Base-by-base conservation (phyloP, 2,113 vertebrate genomes). In the Elanus axillaris region DNA sequence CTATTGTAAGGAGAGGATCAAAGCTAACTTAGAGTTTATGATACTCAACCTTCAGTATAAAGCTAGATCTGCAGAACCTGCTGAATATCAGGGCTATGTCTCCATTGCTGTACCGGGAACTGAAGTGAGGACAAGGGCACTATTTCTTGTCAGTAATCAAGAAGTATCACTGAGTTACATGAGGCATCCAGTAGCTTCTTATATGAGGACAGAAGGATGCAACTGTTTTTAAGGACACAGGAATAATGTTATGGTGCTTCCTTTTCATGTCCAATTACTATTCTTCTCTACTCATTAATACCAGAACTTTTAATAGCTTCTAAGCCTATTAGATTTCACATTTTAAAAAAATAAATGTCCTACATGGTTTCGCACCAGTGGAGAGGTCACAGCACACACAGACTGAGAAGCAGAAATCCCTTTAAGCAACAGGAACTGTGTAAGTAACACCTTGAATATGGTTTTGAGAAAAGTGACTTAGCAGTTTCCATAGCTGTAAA, bases 401-500 rank as follows among this genome's bases (percentile, higher is more conserved):
- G 77, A 56, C 87, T 62, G 34, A 78, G 88, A 74, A 87, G 75
- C 87, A 84, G 53, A 94, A 81, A 96, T 75, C 58, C 67, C 53
- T 42, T 91, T 83, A 75, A 93, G 93, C 72, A 94, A 40, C 63
- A 94, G 88, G 83, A 80, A 86, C 56, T 81, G n/a, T 88, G 77
- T 71, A 89, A 94, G 82, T 96, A 96, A 95, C 77, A 80, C 87
- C 68, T 96, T 29, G 25, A 85, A 86, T 60, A 58, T 3, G 42
- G 42, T 48, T 87, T 83, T 95, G 90, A 95, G 89, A 79, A 94
- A 94, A 94, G 52, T 90, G 93, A 93, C 86, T 91, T 94, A 88
- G 83, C 88, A 95, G 90, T 97, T 97, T 96, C 92, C 96, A 71
- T 94, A 95, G 79, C 77, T 96, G 91, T 80, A 82, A 93, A 95